These are phyloP conservation scores for Daktulosphaira vitifoliae DNA, from an alignment of 1,140 invertebrate species.

Conservation along the genomic window DNA sequence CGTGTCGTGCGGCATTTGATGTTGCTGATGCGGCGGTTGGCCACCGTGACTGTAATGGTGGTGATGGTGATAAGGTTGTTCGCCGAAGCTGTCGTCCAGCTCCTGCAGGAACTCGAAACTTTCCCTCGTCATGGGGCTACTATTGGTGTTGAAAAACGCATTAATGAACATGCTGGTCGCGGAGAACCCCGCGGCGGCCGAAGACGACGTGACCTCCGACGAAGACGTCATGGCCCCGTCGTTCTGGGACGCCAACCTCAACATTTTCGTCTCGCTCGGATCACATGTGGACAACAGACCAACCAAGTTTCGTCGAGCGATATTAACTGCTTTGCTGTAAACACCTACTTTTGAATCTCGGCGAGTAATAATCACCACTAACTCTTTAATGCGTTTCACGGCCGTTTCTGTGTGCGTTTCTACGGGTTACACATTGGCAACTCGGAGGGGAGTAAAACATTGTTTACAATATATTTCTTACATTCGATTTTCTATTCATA, in stretches of 20 bases:
- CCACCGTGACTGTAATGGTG: neutral
- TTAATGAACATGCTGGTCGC: slow-evolving; percentile 30
- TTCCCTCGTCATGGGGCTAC: slow-evolving; percentile 24
- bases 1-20: neutral
- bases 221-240: slow-evolving; percentile 25
- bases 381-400: no score
- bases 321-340: no score
- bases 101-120: slow-evolving; percentile 25
- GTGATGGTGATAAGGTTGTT: slow-evolving; percentile 6
- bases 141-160: slow-evolving; percentile 25
- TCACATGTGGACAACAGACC: neutral
- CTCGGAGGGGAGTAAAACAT: no score
- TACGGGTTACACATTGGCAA: no score
- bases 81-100: slow-evolving; percentile 23
- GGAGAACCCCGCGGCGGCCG: slow-evolving; percentile 2
- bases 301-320: no score
- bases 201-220: slow-evolving; percentile 26
- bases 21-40: neutral
- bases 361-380: no score
- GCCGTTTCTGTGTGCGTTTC: no score
- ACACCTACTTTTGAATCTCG: no score
- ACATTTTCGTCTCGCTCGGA: neutral
- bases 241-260: slow-evolving; percentile 22
- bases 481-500: no score
- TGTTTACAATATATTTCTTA: no score